Evolutionary conservation across 1,140 invertebrate species (phyloP), one percentile per base, ranked within the genome.

Genomic region (Drosophila serrata): DNA sequence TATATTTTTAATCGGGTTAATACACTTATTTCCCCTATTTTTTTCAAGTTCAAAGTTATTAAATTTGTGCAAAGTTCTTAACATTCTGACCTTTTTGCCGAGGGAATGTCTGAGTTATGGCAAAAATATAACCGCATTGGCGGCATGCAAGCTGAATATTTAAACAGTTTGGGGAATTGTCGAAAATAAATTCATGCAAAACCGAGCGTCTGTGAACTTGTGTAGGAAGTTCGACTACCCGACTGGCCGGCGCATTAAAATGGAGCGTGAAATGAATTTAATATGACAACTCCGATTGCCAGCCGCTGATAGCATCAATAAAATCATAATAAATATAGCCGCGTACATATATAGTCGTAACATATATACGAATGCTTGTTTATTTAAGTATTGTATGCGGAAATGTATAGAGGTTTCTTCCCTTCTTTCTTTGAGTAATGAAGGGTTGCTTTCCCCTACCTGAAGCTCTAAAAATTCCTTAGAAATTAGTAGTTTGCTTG

Each of bases 211-310:
- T 64, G 61, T 82, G 59, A 68, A 79, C 81, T 59, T 87, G 62
- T 76, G 79, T 57, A 88, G 82, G 82, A 87, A 87, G 84, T 87
- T 82, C 82, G 76, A 70, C 72, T 81, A 70, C 60, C 69, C 69
- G 55, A 40, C 65, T 40, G 49, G 60, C 59, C 53, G 56, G 51
- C 40, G 56, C 46, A 77, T 61, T 60, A 85, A 85, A 85, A 79
- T 85, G 82, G 82, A 81, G 74, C 82, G 82, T 85, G 82, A 72
- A 57, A 51, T 76, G 82, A 81, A 86, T 86, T 86, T 86, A 64
- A 81, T 86, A 86, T 79, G 61, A 65, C 75, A 68, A 70, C 40
- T 62, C 56, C 29, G 55, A 27, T 43, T 65, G 56, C 15, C 56
- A 42, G 40, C 13, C 61, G 61, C 65, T 69, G 65, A 69, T 65